Conservation (phyloP, 2,888 invertebrate genomes). For the Acanthosoma haemorrhoidale region DNA sequence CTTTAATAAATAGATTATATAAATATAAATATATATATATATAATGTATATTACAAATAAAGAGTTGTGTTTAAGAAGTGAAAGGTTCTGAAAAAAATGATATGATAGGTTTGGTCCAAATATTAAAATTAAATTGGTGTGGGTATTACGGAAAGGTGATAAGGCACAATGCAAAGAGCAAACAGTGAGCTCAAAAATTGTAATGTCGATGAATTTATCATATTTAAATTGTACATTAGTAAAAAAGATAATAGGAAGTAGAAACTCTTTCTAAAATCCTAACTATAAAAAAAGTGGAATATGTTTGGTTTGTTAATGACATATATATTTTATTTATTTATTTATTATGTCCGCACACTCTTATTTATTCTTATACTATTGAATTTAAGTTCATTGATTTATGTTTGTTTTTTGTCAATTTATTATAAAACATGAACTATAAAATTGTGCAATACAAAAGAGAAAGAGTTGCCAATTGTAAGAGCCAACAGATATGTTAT, state of each 20-base stretch:
- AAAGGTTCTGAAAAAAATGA: conserved; percentile 15
- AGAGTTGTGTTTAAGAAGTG: conserved; percentile 28
- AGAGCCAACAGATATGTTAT: conserved; percentile 27
- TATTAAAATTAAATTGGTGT: conserved; percentile 21
- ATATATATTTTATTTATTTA: not conserved
- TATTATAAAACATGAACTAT: conserved; percentile 30
- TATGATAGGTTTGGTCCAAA: conserved; percentile 27
- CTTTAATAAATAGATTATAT: conserved; percentile 39
- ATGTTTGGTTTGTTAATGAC: conserved; percentile 12
- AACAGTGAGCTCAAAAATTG: conserved; percentile 35
- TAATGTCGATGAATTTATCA: conserved; percentile 35
- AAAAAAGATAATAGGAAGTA: conserved; percentile 6
- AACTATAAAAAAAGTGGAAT: conserved; percentile 14
- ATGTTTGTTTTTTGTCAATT: conserved; percentile 4
- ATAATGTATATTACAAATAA: conserved; percentile 36
- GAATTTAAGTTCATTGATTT: not conserved
- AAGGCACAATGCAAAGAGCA: conserved; percentile 34
- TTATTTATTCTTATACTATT: conserved; percentile 6
- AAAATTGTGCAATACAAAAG: conserved; percentile 37
- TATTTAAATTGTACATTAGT: conserved; percentile 29
- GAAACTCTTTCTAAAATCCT: conserved; percentile 28
- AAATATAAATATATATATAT: conserved; percentile 35
- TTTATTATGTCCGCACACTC: conserved; percentile 8
- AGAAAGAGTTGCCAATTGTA: conserved; percentile 29
- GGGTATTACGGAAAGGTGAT: conserved; percentile 9